Base-by-base conservation (phyloP, 2,888 invertebrate species). In the Conchocele bisecta region DNA sequence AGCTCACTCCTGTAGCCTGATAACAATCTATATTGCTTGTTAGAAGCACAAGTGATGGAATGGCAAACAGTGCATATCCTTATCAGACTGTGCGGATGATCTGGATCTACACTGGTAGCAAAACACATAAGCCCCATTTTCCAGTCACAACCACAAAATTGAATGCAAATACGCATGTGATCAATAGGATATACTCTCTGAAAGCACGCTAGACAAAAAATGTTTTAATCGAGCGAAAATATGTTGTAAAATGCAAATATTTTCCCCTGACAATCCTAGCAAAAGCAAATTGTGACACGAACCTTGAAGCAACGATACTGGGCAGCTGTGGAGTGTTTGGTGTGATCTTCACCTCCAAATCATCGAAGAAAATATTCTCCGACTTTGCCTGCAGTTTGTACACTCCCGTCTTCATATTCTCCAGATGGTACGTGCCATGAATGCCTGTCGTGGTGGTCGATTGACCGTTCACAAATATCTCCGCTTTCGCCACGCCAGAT, bases 361-460 rank as follows among this genome's bases (percentile, higher is more conserved):
- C 85, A 51, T 93, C 93, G 89, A 96, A 96, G 79, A 93, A 89
- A 5, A 95, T 90, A 84, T 94, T 92, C 37, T 93, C 93, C 57
- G 95, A 94, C 89, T 94, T 93, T 13, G 95, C 94, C 11, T 80
- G 73, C 24, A 91, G 63, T 9, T 92, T 93, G 88, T 97, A 97
- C 0, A 93, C 93, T 3, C 96, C 96, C 0, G 95, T 94, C 90
- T 95, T 95, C 86, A 98, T 93, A 86, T 95, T 95, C 64, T 95
- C 94, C 65, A 98, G 92, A 9, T 94, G 94, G 88, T 95, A 98
- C 59, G 92, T 91, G 17, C 98, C 98, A 59, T 94, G 93, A 0
- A 92, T 87, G 78, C 94, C 94, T 0, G 97, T 95, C 29, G 91
- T 92, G 0, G 95, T 93, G 0, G 94, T 92, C 33, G 94, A 91